Evolutionary conservation across 2,113 vertebrate genomes (phyloP).

Genomic region (Nibea coibor): DNA sequence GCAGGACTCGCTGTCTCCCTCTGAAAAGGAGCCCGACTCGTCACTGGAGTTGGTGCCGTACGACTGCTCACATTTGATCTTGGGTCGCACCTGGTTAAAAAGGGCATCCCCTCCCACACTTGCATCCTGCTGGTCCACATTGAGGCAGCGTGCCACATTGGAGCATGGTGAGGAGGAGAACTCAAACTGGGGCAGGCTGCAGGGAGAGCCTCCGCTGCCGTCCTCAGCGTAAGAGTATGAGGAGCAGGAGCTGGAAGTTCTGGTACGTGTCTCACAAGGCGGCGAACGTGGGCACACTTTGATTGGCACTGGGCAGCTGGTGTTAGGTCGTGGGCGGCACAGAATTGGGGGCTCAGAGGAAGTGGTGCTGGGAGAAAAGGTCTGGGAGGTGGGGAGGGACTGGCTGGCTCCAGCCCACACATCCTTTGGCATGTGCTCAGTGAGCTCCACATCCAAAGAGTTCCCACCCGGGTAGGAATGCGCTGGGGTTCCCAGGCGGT

Average conservation of each 20-base stretch:
- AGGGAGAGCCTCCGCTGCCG: constrained; percentile 95
- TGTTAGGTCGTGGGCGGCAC: constrained; percentile 93
- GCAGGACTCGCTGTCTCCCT: constrained; percentile 99
- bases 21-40: constrained; percentile 98
- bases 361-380: constrained; percentile 86
- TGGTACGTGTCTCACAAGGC: constrained; percentile 94
- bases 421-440: constrained; percentile 93
- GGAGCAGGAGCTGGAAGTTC: constrained; percentile 98
- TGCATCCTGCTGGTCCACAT: constrained; percentile 91
- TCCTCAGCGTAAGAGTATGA: constrained; percentile 99
- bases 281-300: constrained; percentile 98
- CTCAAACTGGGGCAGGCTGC: constrained; percentile 97
- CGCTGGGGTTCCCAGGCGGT: constrained; percentile 90
- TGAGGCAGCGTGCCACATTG: constrained; percentile 92
- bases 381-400: constrained; percentile 93
- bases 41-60: constrained; percentile 99
- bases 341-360: constrained; percentile 86
- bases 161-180: constrained; percentile 98
- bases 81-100: constrained; percentile 91
- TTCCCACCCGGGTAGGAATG: constrained; percentile 93
- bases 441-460: constrained; percentile 94
- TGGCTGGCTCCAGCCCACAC: constrained; percentile 93
- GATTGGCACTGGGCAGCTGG: constrained; percentile 99
- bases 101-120: constrained; percentile 89
- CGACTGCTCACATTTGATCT: constrained; percentile 99